phyloP scores from a whole-genome alignment of 2,888 invertebrate genomes.

The Eumacrocentrus americanus region DNA sequence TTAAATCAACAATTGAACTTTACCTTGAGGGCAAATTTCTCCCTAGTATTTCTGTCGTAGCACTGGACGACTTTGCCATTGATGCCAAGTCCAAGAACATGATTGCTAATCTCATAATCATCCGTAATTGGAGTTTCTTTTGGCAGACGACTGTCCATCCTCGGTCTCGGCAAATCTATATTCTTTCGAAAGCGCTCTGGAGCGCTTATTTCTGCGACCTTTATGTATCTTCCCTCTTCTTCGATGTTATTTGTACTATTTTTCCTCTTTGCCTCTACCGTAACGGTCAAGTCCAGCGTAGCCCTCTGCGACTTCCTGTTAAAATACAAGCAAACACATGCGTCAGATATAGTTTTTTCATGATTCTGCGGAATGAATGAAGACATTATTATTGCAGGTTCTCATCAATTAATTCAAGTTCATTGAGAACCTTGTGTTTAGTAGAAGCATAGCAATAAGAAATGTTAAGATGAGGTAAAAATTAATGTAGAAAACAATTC shows the following conservation, averaged over 20 bases:
- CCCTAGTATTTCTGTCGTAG: conserved; percentile 74
- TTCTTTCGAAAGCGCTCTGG: conserved; percentile 19
- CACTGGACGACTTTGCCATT: conserved; percentile 99
- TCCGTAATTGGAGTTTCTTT: conserved; percentile 85
- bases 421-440: too few species aligned
- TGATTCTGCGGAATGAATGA: too few species aligned
- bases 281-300: conserved; percentile 29
- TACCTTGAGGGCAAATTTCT: conserved; percentile 92
- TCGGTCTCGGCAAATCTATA: conserved; percentile 48
- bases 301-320: conserved; percentile 47
- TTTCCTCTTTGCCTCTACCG: conserved; percentile 42
- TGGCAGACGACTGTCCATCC: conserved; percentile 61
- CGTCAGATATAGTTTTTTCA: not conserved
- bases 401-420: too few species aligned
- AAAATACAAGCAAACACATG: conserved; percentile 9
- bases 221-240: conserved; percentile 24
- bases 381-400: too few species aligned
- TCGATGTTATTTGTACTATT: conserved; percentile 31
- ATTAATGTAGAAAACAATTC: too few species aligned
- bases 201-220: conserved; percentile 29
- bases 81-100: conserved; percentile 94
- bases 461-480: too few species aligned
- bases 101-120: conserved; percentile 91
- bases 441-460: too few species aligned
- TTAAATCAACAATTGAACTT: conserved; percentile 13